phyloP scores from a whole-genome alignment of 2,888 invertebrate genomes.

The Campaea margaritaria region DNA sequence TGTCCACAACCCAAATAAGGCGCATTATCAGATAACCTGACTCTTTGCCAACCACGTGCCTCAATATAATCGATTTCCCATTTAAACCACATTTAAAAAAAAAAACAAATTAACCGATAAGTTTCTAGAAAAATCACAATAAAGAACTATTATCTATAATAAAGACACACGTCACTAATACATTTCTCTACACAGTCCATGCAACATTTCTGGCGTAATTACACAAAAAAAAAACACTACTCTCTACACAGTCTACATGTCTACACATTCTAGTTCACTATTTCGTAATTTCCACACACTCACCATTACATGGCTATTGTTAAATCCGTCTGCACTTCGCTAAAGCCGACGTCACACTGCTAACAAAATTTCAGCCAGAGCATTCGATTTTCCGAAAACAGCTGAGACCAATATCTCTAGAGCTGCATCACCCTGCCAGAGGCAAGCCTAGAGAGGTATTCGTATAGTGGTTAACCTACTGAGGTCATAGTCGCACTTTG shows the following conservation, averaged over 20 bases:
- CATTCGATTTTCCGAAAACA: constrained; percentile 80
- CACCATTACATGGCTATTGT: constrained; percentile 77
- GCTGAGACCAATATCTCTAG: constrained; percentile 63
- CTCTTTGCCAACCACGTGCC: constrained; percentile 44
- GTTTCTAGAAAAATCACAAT: constrained; percentile 2
- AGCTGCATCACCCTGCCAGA: constrained; percentile 42
- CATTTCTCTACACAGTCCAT: constrained; percentile 36
- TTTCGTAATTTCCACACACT: constrained; percentile 57
- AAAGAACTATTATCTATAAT: neutral
- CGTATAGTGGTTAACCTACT: constrained; percentile 28
- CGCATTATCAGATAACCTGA: constrained; percentile 44
- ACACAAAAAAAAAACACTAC: constrained; percentile 54
- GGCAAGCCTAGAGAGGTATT: constrained; percentile 19
- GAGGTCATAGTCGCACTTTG: constrained; percentile 12
- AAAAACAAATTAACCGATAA: neutral
- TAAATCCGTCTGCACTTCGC: constrained; percentile 62
- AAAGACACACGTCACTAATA: constrained; percentile 12
- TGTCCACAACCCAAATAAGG: constrained; percentile 48
- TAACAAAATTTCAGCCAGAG: constrained; percentile 53
- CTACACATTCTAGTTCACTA: constrained; percentile 56
- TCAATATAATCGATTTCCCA: constrained; percentile 47
- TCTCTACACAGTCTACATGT: constrained; percentile 46
- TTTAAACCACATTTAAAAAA: constrained; percentile 29
- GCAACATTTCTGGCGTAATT: constrained; percentile 48
- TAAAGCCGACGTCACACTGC: constrained; percentile 72